Evolutionary conservation across 2,113 vertebrate species (phyloP), one percentile per base, ranked within the genome.

Genomic region (Gymnobelideus leadbeateri): DNA sequence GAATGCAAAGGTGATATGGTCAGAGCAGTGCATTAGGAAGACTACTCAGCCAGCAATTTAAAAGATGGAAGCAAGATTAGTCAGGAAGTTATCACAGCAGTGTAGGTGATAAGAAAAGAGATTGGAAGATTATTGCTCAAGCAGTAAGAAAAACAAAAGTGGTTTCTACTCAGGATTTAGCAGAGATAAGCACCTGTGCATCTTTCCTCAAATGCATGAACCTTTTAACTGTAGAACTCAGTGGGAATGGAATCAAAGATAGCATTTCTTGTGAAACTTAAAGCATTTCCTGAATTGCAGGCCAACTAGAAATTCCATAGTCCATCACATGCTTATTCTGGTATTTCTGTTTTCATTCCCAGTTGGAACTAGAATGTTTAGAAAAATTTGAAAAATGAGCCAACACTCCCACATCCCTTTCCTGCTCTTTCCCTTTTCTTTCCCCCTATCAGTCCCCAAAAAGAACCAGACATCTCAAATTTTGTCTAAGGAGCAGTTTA

Each of bases 221-320:
- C 89, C n/a, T 43, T 23, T 61, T 92, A 57, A 89, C 92, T 49
- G 25, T 3, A 90, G 10, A 50, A 50, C 10, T 90, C 49, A 51
- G 24, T 49, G 89, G 89, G 47, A 31, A 90, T 50, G 89, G 47
- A 31, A 47, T 49, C 26, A 93, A 93, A 55, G 10, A 19, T 37
- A 51, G 93, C 28, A 28, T 54, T 94, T 91, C 55, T 94, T 89
- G 16, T 19, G 90, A 61, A 93, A 94, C 49, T 84, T 91, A 6
- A 37, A 61, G 55, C 77, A 77, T 91, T 50, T 53, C 24, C 43
- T 26, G 57, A 95, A 91, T 50, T 89, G 21, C 51, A 96, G 25
- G 0, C 54, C 95, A 49, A n/a, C 31, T 26, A 94, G 94, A 94
- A 96, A 96, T 94, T 93, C 50, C 77, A 89, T 11, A 90, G 68